phyloP scores from a whole-genome alignment of 2,113 vertebrate genomes.

The Pteronura brasiliensis region DNA sequence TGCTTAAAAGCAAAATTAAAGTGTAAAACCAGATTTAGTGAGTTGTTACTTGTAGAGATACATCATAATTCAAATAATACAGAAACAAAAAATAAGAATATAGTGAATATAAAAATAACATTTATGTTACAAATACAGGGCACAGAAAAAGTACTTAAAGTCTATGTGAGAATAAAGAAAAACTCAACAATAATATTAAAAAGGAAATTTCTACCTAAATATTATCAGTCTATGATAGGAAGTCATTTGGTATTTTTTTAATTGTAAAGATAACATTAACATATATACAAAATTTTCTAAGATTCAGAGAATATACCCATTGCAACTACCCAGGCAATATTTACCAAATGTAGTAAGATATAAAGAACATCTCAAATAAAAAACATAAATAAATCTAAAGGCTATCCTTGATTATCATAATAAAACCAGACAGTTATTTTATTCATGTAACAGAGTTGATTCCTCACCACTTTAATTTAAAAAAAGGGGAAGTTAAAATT shows the following conservation, averaged over 20 bases:
- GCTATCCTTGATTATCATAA: neutral
- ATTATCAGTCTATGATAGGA: neutral
- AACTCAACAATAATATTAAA: neutral
- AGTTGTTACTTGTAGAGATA: neutral
- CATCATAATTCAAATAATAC: neutral
- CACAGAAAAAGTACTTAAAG: neutral
- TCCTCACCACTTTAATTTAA: neutral
- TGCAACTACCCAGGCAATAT: neutral
- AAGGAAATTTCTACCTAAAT: neutral
- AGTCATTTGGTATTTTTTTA: neutral
- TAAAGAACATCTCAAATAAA: neutral
- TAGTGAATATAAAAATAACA: neutral
- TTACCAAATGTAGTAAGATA: neutral
- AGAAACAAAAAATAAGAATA: neutral
- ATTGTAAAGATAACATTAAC: neutral
- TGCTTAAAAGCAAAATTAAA: neutral
- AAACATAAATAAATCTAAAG: neutral
- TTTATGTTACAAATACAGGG: neutral
- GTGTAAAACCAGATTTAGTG: neutral
- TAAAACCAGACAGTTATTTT: neutral
- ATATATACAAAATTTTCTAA: neutral
- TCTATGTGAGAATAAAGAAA: neutral
- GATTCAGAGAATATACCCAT: neutral
- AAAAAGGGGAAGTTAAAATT: neutral
- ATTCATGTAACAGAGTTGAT: neutral